Evolutionary conservation across 2,797 vertebrate species (phyloP).

Genomic region (Loris lydekkerianus): DNA sequence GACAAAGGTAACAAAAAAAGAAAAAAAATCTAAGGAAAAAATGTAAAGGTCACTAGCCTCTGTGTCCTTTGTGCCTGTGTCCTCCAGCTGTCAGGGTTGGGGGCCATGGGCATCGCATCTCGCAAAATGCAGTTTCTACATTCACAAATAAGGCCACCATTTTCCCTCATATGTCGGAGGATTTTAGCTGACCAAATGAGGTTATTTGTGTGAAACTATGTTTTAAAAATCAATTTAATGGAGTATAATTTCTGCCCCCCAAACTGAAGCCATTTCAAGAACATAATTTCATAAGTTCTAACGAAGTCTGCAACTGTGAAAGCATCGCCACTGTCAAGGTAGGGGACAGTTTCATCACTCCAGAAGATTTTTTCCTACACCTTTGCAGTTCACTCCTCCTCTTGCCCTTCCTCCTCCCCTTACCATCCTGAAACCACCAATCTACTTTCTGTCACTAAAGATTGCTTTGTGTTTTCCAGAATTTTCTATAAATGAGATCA

Average conservation of each 20-base stretch:
- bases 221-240: not conserved
- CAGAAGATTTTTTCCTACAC: not conserved
- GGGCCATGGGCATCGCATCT: accelerated
- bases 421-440: not conserved
- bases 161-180: not conserved
- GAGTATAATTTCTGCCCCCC: not conserved
- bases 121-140: not conserved
- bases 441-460: not conserved
- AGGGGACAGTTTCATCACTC: not conserved
- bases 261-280: not conserved
- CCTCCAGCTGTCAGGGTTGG: not conserved
- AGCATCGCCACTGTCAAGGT: not conserved
- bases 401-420: accelerated
- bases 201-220: not conserved
- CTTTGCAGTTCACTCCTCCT: not conserved
- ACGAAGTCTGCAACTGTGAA: not conserved
- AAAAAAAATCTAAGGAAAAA: not conserved
- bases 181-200: not conserved
- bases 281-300: not conserved
- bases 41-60: not conserved
- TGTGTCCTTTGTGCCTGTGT: not conserved
- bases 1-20: not conserved
- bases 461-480: not conserved
- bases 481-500: conserved; percentile 3
- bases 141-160: not conserved